Base-by-base conservation (phyloP, 2,888 invertebrate genomes). In the Scaptodrosophila latifasciaeformis region DNA sequence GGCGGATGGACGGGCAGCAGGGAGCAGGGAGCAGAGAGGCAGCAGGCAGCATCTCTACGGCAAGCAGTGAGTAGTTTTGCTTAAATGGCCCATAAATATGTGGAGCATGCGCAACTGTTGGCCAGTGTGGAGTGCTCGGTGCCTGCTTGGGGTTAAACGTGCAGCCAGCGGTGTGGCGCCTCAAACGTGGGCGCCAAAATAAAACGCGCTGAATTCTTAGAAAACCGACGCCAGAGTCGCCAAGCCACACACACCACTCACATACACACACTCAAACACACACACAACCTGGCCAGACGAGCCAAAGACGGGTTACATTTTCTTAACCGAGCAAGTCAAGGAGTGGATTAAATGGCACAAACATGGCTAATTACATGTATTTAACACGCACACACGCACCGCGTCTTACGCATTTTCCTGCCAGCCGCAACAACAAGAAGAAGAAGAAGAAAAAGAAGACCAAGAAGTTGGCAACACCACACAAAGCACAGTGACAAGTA, bases 311-410 rank as follows among this genome's bases (percentile, higher is more conserved):
- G 2, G 6, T 43, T 43, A 31, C 7, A 5, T 24, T 24, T 24
- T 24, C 4, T 7, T 24, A 3, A 37, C 34, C 19, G 47, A 49
- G 45, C 21, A 48, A 27, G 24, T 34, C 15, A 24, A 47, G 62
- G 68, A 75, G 50, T 66, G 76, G 80, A 76, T 76, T 79, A 79
- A 76, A 76, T 77, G 78, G 70, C 79, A 79, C 70, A 77, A 76
- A 76, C 76, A 77, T 76, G 80, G 76, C 80, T 76, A 76, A 77
- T 76, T 76, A 79, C 77, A 79, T 75, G 77, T 79, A 72, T 72
- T 72, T 72, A 72, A 77, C 78, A 70, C 72, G 65, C 69, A 69
- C 57, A 43, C 37, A 46, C 46, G 54, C 44, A 31, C 44, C 48
- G 39, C 49, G 46, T 24, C 24, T 2, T 15, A 12, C 45, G 6